Evolutionary conservation across 2,888 invertebrate species (phyloP), one percentile per base, ranked within the genome.

Genomic region (Andrena praecox): DNA sequence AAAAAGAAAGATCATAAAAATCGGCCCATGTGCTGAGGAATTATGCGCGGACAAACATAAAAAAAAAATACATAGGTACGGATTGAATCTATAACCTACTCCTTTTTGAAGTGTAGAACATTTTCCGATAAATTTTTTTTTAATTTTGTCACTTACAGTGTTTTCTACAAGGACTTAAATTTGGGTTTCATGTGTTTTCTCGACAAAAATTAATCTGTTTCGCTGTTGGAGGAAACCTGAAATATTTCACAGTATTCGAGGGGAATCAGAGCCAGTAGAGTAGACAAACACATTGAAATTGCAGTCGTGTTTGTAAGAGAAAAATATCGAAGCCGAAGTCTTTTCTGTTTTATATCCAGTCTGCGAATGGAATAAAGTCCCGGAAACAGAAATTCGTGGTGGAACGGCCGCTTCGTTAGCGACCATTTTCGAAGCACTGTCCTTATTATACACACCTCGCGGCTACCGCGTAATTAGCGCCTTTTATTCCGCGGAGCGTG

Each of bases 341-440:
- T n/a, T 12, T 7, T 10, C n/a, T 52, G 12, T 73, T 70, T 75
- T 70, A 69, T 35, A 66, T 33, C 24, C 42, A 3, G n/a, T 31
- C 52, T 33, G 20, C 52, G 50, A 70, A 70, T 66, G 1, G 56
- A 31, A 52, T 42, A 29, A 59, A 63, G 68, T 52, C n/a, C 29
- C 33, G 56, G 68, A 50, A 64, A 74, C 35, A 64, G 74, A 79
- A 60, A 60, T 66, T 69, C 24, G 20, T 27, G 42, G 27, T 50
- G 31, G 31, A 56, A 79, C 56, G n/a, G 59, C 60, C 54, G 35
- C 64, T 75, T 70, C 69, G 75, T 76, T 79, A 75, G 64, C 79
- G 69, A 60, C 29, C 50, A 66, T 54, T 76, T 67, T 76, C 54
- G 1, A 71, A 76, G n/a, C 67, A 27, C 64, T 54, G 29, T 50